These are phyloP conservation scores for Penaeus vannamei DNA, from an alignment of 1,140 invertebrate genomes.

Conservation along the genomic window DNA sequence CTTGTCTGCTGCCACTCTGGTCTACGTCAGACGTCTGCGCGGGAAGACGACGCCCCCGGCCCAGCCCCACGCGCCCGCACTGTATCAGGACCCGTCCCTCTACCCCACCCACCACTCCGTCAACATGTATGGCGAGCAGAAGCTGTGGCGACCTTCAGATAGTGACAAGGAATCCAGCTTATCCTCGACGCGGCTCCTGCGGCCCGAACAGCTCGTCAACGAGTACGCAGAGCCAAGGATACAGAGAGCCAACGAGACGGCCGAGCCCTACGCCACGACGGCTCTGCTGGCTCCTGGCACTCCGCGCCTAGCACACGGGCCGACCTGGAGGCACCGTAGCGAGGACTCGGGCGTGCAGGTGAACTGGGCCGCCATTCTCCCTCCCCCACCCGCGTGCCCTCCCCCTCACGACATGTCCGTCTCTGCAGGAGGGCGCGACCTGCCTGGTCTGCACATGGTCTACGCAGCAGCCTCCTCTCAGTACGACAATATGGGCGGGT, in stretches of 20 bases:
- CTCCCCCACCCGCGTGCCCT: slow-evolving; percentile 18
- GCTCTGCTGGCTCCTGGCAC: slow-evolving; percentile 12
- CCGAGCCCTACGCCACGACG: slow-evolving; percentile 38
- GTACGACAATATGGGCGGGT: slow-evolving; percentile 20
- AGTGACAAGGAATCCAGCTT: slow-evolving; percentile 48
- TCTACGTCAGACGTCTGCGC: slow-evolving; percentile 29
- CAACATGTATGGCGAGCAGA: slow-evolving; percentile 37
- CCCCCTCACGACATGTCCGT: background rate
- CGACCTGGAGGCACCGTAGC: slow-evolving; percentile 17
- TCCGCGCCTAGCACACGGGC: background rate
- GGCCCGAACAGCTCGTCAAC: slow-evolving; percentile 12
- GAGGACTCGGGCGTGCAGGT: slow-evolving; percentile 23
- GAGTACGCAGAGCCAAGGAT: slow-evolving; percentile 32
- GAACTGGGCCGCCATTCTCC: slow-evolving; percentile 2
- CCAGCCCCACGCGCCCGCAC: slow-evolving; percentile 4
- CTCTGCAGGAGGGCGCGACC: background rate
- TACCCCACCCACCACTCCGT: slow-evolving; percentile 26
- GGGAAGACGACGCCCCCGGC: background rate
- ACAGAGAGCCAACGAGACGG: background rate
- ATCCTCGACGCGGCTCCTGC: background rate
- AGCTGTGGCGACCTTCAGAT: slow-evolving; percentile 30
- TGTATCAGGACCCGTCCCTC: slow-evolving; percentile 34
- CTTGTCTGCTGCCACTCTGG: slow-evolving; percentile 11
- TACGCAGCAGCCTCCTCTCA: background rate
- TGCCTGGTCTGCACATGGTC: no score